phyloP scores from a whole-genome alignment of 2,888 invertebrate genomes.

The Cartodere bifasciata region DNA sequence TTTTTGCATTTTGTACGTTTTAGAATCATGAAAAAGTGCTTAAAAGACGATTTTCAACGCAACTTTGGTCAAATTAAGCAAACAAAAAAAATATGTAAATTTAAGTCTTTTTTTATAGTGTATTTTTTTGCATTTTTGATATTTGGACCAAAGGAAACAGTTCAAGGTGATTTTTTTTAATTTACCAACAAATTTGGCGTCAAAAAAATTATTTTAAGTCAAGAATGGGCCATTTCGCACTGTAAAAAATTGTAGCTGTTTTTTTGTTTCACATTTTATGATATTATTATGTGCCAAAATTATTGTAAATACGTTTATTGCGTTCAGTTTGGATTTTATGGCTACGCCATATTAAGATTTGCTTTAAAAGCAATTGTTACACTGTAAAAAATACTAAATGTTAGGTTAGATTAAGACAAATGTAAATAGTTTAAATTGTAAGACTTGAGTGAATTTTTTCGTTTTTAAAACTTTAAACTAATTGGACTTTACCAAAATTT shows the following conservation, averaged over 20 bases:
- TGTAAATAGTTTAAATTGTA: slow-evolving; percentile 7
- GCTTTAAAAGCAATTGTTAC: slow-evolving; percentile 25
- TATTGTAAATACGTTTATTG: slow-evolving; percentile 17
- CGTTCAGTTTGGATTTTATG: slow-evolving; percentile 24
- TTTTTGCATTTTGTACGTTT: too few relatives aligned
- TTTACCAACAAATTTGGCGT: too few relatives aligned
- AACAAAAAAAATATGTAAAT: too few relatives aligned
- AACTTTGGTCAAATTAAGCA: too few relatives aligned
- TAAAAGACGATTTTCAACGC: too few relatives aligned
- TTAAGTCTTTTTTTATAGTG: too few relatives aligned
- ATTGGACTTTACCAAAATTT: slow-evolving; percentile 3
- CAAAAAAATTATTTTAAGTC: too few relatives aligned
- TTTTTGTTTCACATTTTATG: neutral
- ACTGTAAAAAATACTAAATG: slow-evolving; percentile 27
- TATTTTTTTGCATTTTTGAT: too few relatives aligned
- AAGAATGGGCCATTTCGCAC: too few relatives aligned
- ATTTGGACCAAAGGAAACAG: neutral
- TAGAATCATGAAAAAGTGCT: too few relatives aligned
- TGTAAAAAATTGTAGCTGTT: neutral
- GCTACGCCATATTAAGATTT: slow-evolving; percentile 31
- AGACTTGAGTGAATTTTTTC: slow-evolving; percentile 12
- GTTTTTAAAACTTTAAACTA: slow-evolving; percentile 13
- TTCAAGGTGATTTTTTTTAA: too few relatives aligned
- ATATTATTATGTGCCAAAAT: slow-evolving; percentile 7
- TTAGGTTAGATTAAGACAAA: slow-evolving; percentile 9